These are phyloP conservation scores for Drosophila mojavensis DNA, from an alignment of 1,140 invertebrate species.

Conservation along the genomic window DNA sequence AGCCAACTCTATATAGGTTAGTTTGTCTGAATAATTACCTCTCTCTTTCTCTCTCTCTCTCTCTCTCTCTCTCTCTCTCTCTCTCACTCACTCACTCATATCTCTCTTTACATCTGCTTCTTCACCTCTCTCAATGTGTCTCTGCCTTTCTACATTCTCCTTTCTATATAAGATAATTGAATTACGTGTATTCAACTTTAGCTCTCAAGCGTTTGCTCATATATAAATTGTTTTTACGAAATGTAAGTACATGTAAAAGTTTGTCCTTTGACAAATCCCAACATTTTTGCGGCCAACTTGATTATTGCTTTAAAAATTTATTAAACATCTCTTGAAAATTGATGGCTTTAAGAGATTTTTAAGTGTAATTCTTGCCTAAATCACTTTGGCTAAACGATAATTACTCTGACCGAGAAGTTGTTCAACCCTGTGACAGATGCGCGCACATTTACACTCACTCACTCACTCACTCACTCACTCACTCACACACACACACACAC, in stretches of 20 bases:
- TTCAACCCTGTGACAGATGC: conserved; percentile 18
- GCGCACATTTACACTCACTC: conserved; percentile 33
- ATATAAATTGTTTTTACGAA: neutral
- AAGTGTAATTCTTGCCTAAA: conserved; percentile 18
- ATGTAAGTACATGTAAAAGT: neutral
- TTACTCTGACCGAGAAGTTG: conserved; percentile 30
- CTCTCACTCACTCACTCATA: too few relatives aligned
- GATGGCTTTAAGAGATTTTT: neutral
- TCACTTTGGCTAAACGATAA: conserved; percentile 29
- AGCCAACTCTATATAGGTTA: too few relatives aligned
- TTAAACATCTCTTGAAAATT: neutral
- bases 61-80: too few relatives aligned
- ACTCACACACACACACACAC: neutral
- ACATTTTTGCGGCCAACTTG: neutral
- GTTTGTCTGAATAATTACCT: too few relatives aligned
- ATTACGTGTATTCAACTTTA: too few relatives aligned
- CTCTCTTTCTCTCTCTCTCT: too few relatives aligned
- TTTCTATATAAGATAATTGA: too few relatives aligned
- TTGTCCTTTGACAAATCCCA: neutral
- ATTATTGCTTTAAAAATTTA: neutral
- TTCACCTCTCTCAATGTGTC: too few relatives aligned
- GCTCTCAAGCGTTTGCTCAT: too few relatives aligned
- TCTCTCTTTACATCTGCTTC: too few relatives aligned
- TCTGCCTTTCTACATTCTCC: too few relatives aligned
- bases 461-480: conserved; percentile 12